These are phyloP conservation scores for Punctoribates punctum DNA, from an alignment of 2,888 invertebrate species.

Conservation along the genomic window DNA sequence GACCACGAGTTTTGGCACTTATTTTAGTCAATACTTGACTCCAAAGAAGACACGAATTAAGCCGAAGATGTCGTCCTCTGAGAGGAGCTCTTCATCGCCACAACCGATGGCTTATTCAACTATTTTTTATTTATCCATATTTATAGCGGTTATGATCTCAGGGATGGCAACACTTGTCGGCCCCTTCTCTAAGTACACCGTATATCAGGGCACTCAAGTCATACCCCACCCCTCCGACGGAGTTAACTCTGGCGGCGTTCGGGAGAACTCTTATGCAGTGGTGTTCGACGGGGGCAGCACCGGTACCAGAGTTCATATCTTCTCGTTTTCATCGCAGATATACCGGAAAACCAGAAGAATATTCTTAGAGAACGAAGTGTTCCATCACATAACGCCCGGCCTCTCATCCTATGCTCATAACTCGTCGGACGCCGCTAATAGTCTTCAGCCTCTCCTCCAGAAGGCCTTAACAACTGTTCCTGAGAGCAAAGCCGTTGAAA, in stretches of 20 bases:
- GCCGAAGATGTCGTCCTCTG: not conserved
- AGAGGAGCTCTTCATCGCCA: not conserved
- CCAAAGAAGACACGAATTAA: not conserved
- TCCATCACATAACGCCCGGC: slow-evolving; percentile 81
- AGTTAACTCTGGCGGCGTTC: not conserved
- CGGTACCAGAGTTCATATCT: slow-evolving; percentile 66
- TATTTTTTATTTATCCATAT: not conserved
- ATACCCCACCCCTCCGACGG: slow-evolving; percentile 17
- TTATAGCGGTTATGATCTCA: slow-evolving; percentile 11
- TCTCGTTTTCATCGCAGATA: slow-evolving; percentile 50
- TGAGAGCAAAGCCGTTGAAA: slow-evolving; percentile 64
- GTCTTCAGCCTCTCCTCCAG: slow-evolving; percentile 68
- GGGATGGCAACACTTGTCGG: not conserved
- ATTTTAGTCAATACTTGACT: not conserved
- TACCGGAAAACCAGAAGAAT: slow-evolving; percentile 59
- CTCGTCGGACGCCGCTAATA: slow-evolving; percentile 70
- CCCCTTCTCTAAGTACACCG: not conserved
- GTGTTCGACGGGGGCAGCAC: slow-evolving; percentile 93
- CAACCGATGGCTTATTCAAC: not conserved
- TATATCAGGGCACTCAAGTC: not conserved
- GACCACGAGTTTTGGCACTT: not conserved
- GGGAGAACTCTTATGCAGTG: slow-evolving; percentile 64
- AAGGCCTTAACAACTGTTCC: slow-evolving; percentile 77
- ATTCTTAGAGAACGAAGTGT: slow-evolving; percentile 75
- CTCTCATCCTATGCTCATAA: slow-evolving; percentile 79